Evolutionary conservation across 1,140 invertebrate species (phyloP).

Genomic region (Lineus longissimus): DNA sequence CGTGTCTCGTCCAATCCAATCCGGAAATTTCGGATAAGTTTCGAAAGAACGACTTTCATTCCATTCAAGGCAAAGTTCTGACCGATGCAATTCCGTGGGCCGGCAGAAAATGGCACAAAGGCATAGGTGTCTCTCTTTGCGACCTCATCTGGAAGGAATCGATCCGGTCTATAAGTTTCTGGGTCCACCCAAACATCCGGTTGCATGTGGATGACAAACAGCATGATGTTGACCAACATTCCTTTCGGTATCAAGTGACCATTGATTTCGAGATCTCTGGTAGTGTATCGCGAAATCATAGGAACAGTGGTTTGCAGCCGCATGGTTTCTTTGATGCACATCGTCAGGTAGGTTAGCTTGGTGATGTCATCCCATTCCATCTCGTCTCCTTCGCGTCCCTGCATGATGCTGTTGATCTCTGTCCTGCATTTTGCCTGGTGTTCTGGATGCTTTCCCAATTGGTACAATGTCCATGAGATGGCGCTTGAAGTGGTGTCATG

Average conservation of each 20-base stretch:
- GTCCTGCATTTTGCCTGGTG: constrained; percentile 73
- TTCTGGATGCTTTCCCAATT: constrained; percentile 71
- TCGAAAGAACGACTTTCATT: constrained; percentile 23
- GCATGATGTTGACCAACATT: constrained; percentile 15
- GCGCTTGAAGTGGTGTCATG: constrained; percentile 60
- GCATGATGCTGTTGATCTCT: constrained; percentile 75
- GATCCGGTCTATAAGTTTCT: constrained; percentile 24
- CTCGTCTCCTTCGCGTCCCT: constrained; percentile 44
- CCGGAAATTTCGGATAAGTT: constrained; percentile 14
- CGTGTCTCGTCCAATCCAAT: no score
- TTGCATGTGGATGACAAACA: constrained; percentile 28
- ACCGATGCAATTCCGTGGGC: constrained; percentile 38
- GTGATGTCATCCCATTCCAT: constrained; percentile 28
- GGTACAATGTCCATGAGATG: constrained; percentile 72
- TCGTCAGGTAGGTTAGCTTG: constrained; percentile 46
- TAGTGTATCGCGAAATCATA: constrained; percentile 67
- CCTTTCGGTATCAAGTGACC: constrained; percentile 24
- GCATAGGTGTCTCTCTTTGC: constrained; percentile 18
- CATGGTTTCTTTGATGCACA: constrained; percentile 51
- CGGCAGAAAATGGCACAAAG: constrained; percentile 34
- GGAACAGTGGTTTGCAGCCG: constrained; percentile 56
- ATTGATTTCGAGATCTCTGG: constrained; percentile 60
- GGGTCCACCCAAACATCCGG: constrained; percentile 26
- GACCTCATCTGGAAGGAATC: constrained; percentile 26
- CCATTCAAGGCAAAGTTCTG: constrained; percentile 35